Percentiles rank a stretch among this genome's conserved stretches.
These are phyloP conservation scores for Callipepla squamata DNA, from an alignment of 2,113 vertebrate genomes.

Conservation along the genomic window DNA sequence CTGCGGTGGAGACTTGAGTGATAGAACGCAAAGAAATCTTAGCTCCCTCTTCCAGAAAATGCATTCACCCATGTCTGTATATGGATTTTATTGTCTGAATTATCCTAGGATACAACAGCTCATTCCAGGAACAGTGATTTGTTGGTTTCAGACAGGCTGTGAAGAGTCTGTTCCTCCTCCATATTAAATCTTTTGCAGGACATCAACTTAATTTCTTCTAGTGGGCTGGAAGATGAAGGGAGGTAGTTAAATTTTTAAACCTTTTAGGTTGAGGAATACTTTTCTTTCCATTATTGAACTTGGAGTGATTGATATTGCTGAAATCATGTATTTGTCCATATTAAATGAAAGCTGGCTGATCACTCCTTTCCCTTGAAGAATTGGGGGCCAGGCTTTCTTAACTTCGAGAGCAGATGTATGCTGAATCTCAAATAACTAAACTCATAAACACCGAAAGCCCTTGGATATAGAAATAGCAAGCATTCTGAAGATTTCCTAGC, in stretches of 20 bases:
- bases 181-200: background rate
- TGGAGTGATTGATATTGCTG: background rate
- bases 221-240: background rate
- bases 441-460: background rate
- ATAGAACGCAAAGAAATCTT: background rate
- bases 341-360: background rate
- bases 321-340: background rate
- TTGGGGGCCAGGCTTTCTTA: background rate
- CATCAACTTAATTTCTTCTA: background rate
- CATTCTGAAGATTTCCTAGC: background rate
- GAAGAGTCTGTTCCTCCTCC: background rate
- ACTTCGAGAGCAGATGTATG: background rate
- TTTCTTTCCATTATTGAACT: background rate
- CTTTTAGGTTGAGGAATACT: background rate
- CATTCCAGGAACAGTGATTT: background rate
- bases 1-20: background rate
- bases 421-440: background rate
- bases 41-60: background rate
- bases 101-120: background rate
- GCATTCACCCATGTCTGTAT: background rate
- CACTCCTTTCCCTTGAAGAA: background rate
- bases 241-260: background rate
- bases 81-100: background rate
- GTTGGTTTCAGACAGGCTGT: background rate
- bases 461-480: background rate